phyloP scores from a whole-genome alignment of 2,113 vertebrate species.

The Ceyx margarethae region DNA sequence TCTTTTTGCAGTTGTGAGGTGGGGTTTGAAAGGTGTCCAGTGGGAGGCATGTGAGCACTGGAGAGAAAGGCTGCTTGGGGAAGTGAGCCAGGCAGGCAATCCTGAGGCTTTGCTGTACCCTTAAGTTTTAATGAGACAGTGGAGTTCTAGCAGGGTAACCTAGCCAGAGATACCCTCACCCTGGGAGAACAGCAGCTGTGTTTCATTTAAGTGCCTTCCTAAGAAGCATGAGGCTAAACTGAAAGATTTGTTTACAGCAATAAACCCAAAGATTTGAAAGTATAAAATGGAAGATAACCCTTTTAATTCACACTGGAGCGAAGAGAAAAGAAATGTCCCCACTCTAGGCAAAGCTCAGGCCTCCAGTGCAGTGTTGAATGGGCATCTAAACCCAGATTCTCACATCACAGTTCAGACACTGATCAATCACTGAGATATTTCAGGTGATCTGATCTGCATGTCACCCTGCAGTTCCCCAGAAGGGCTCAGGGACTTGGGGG shows the following conservation, averaged over 20 bases:
- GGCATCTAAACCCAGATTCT: neutral
- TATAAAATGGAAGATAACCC: neutral
- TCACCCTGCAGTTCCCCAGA: neutral
- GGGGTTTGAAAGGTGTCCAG: neutral
- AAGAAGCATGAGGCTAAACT: neutral
- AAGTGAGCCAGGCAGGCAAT: neutral
- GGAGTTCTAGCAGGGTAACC: neutral
- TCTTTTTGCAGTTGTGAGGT: neutral
- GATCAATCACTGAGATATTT: neutral
- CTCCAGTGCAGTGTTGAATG: neutral
- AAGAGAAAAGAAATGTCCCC: neutral
- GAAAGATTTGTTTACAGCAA: neutral
- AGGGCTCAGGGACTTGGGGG: neutral
- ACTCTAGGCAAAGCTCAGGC: neutral
- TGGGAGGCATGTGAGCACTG: neutral
- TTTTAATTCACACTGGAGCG: neutral
- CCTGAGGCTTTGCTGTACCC: slow-evolving; percentile 23
- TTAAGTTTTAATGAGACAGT: neutral
- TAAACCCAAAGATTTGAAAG: neutral
- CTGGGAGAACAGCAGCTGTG: neutral
- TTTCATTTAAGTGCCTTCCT: neutral
- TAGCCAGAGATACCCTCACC: neutral
- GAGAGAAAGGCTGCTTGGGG: neutral
- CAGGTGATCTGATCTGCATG: neutral
- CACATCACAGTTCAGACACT: neutral